A percentile compares a stretch with the other conserved stretches of the same genome.
Evolutionary conservation across 30 jellyfish, hydroid and myxozoan species (phyloP).

Genomic region (Turritopsis dohrnii): DNA sequence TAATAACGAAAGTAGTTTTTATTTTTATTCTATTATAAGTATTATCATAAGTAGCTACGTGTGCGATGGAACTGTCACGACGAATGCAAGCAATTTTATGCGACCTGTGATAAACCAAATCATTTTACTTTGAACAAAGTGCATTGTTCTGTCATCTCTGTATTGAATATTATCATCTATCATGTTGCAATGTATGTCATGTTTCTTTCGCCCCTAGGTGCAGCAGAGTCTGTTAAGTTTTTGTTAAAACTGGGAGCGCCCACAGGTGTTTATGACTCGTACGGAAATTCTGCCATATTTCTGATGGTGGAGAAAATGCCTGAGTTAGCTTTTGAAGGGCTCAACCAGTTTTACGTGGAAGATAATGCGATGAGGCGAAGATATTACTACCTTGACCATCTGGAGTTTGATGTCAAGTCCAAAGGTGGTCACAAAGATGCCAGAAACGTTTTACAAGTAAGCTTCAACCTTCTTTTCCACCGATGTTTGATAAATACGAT

Average conservation of each 20-base stretch:
- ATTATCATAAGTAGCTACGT: too few relatives aligned
- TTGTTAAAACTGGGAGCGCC: conserved; percentile 73
- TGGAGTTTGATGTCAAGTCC: conserved; percentile 51
- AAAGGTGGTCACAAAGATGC: conserved; percentile 25
- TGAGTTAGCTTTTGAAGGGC: conserved; percentile 58
- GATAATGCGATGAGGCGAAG: conserved; percentile 54
- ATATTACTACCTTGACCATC: conserved; percentile 48
- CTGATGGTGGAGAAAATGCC: conserved; percentile 92
- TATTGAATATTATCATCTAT: too few relatives aligned
- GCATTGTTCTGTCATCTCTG: too few relatives aligned
- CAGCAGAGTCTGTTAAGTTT: conserved; percentile 52
- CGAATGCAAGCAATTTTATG: too few relatives aligned
- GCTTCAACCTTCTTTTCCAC: neutral
- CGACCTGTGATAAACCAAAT: too few relatives aligned
- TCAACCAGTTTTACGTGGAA: conserved; percentile 54
- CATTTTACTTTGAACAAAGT: too few relatives aligned
- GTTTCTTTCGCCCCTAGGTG: conserved; percentile 42
- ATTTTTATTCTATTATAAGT: too few relatives aligned
- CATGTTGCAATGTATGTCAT: too few relatives aligned
- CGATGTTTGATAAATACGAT: too few relatives aligned
- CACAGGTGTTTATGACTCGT: conserved; percentile 56
- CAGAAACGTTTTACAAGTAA: conserved; percentile 28
- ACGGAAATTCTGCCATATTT: conserved; percentile 71
- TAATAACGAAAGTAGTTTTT: too few relatives aligned
- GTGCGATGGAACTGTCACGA: too few relatives aligned